Conservation (phyloP, 30 jellyfish, hydroid and myxozoan species). For the Catostylus mosaicus region DNA sequence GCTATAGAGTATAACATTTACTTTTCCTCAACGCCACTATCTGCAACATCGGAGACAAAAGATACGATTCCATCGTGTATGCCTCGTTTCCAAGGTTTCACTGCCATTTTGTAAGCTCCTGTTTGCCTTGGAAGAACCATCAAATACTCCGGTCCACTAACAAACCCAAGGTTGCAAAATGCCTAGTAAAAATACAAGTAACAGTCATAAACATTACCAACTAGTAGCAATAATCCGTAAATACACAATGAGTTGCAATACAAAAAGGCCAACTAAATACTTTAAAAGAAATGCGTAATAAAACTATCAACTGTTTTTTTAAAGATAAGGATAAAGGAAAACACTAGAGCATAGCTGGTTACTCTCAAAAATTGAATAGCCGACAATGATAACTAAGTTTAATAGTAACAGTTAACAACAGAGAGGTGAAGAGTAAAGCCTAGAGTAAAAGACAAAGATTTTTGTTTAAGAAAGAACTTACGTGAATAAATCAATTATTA, state of each 20-base stretch:
- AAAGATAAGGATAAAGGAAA: too few species aligned
- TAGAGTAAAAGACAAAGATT: too few species aligned
- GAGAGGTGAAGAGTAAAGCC: too few species aligned
- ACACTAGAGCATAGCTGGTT: too few species aligned
- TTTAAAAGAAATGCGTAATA: neutral
- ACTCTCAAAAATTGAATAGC: too few species aligned
- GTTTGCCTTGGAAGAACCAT: slow-evolving; percentile 88
- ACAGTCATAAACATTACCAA: too few species aligned
- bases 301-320: neutral
- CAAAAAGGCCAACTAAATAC: neutral
- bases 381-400: too few species aligned
- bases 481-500: too few species aligned
- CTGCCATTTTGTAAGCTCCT: slow-evolving; percentile 55
- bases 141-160: slow-evolving; percentile 73
- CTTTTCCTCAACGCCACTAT: slow-evolving; percentile 61
- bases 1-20: neutral
- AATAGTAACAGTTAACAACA: too few species aligned
- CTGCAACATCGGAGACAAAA: slow-evolving; percentile 70
- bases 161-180: slow-evolving; percentile 82
- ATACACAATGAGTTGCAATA: neutral
- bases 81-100: slow-evolving; percentile 90
- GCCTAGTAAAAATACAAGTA: slow-evolving; percentile 58
- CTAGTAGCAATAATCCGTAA: too few species aligned
- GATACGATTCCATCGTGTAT: slow-evolving; percentile 74
- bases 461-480: too few species aligned